Evolutionary conservation across 2,888 invertebrate species (phyloP), one percentile per base, ranked within the genome.

Genomic region (Pollenia labialis): DNA sequence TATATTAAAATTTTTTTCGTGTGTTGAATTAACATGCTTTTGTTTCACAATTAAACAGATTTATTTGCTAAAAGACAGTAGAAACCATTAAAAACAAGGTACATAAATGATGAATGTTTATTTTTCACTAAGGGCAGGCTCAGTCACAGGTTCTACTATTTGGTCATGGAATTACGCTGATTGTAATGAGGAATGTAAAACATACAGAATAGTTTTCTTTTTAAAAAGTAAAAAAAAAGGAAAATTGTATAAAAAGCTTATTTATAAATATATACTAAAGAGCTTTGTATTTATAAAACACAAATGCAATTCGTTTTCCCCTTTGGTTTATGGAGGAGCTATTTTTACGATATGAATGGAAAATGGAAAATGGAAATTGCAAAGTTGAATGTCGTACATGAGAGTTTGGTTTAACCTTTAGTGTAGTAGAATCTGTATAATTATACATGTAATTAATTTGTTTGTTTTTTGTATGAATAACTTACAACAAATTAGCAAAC

Each of bases 31-130:
- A 79, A 79, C 79, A 79, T 74, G 74, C 60, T 48, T 84, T 69
- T 80, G 79, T 80, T 79, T 74, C 54, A 23, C 64, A 74, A 80
- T 80, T 80, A 84, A 68, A 84, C 60, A 80, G 68, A 74, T 74
- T 84, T 84, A 80, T 84, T 84, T 84, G 66, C 60, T 54, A 68
- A 60, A 79, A 74, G 74, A 74, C 84, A 82, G 75, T 44, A 82
- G 50, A 68, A 74, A 42, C 60, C 74, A 79, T 80, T 80, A 84
- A 79, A 79, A 84, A 80, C 68, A 54, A 60, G 74, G 68, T 79
- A 62, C 74, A 84, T 80, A 84, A 84, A 84, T 80, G 66, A 79
- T 79, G 74, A 68, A 74, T 80, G 74, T 84, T 84, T 66, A 32
- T 68, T 62, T 68, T 74, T 42, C 18, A 46, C 66, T 66, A 72